These are phyloP conservation scores for Tupiocoris notatus DNA, from an alignment of 2,888 invertebrate species.

Conservation along the genomic window DNA sequence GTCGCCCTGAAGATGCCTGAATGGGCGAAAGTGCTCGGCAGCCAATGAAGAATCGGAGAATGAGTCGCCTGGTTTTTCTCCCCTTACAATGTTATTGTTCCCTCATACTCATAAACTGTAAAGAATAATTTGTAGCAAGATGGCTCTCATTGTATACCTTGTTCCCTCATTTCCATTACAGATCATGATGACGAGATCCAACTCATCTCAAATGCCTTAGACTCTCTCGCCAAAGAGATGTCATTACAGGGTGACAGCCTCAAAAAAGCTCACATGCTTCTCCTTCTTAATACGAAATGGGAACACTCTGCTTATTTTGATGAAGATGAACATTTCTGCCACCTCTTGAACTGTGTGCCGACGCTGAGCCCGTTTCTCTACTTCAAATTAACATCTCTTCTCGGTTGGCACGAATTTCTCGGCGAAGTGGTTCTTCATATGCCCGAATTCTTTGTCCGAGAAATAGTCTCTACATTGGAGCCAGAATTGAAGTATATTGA, in stretches of 20 bases:
- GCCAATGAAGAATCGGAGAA: too few species aligned
- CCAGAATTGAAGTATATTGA: constrained; percentile 35
- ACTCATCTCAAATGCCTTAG: neutral
- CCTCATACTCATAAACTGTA: neutral
- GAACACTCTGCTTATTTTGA: constrained; percentile 32
- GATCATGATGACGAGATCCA: constrained; percentile 25
- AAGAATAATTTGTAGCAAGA: too few species aligned
- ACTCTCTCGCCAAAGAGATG: constrained; percentile 16
- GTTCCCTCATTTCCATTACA: neutral
- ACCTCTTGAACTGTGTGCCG: constrained; percentile 41
- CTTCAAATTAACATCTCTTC: constrained; percentile 28
- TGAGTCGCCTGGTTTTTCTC: too few species aligned
- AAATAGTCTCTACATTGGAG: constrained; percentile 29
- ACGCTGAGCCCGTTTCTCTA: constrained; percentile 44
- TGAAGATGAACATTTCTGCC: constrained; percentile 45
- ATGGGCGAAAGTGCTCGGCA: too few species aligned
- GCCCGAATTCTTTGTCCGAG: constrained; percentile 43
- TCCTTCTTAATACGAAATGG: constrained; percentile 46
- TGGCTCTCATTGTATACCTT: neutral
- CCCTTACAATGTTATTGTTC: too few species aligned
- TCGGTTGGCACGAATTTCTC: constrained; percentile 31
- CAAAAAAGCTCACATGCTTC: constrained; percentile 39
- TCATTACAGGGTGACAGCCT: constrained; percentile 23
- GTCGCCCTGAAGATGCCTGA: too few species aligned
- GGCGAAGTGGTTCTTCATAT: constrained; percentile 42